These are phyloP conservation scores for Ciconia boyciana DNA, from an alignment of 2,113 vertebrate genomes.

Conservation along the genomic window DNA sequence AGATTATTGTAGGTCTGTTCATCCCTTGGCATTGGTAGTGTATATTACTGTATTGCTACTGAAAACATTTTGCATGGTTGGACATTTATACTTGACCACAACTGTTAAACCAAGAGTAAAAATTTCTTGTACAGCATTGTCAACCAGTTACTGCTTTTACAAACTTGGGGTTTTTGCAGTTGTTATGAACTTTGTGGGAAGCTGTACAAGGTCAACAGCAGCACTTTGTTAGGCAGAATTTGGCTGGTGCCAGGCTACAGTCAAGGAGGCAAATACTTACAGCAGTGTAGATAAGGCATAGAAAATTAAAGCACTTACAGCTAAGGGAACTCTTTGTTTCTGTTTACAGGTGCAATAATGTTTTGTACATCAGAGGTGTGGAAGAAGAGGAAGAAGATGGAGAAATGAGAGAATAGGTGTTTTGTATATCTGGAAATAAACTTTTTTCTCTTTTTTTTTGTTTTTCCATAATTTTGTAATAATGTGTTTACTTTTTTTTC, in stretches of 20 bases:
- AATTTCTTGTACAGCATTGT: accelerated
- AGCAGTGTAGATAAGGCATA: no score
- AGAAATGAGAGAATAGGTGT: constrained; percentile 95
- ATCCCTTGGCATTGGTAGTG: neutral
- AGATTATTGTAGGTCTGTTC: accelerated
- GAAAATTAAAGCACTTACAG: neutral
- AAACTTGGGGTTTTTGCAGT: accelerated
- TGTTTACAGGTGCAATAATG: constrained; percentile 91
- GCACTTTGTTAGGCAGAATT: neutral
- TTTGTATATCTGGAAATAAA: constrained; percentile 77
- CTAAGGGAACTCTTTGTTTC: constrained; percentile 26
- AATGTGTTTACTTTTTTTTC: neutral
- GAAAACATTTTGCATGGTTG: neutral
- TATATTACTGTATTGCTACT: neutral
- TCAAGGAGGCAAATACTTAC: neutral
- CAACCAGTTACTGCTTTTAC: neutral
- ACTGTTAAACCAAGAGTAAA: neutral
- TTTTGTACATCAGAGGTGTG: constrained; percentile 97
- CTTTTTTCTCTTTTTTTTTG: neutral
- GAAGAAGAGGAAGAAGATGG: constrained; percentile 99
- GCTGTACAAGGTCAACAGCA: neutral
- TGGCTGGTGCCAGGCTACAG: neutral
- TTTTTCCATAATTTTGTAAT: constrained; percentile 58
- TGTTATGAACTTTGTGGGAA: neutral
- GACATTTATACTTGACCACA: neutral